These are phyloP conservation scores for Entelurus aequoreus DNA, from an alignment of 2,113 vertebrate species.

Conservation along the genomic window DNA sequence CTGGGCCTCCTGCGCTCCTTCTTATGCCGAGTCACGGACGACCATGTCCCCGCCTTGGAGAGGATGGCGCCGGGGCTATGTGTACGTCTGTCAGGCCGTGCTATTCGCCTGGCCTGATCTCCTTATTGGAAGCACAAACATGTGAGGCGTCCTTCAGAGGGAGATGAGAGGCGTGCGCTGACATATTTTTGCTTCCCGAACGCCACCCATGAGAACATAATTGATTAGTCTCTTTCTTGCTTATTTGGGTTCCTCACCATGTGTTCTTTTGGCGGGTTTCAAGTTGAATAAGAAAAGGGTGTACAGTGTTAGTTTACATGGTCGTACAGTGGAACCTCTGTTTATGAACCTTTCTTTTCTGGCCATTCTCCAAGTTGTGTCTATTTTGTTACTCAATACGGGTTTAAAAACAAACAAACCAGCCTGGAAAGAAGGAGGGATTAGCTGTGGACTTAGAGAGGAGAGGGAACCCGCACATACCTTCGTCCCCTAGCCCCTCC, in stretches of 20 bases:
- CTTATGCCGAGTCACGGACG: conserved; percentile 64
- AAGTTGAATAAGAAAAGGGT: background rate
- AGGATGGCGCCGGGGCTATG: conserved; percentile 44
- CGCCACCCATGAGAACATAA: background rate
- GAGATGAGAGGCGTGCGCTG: conserved; percentile 8
- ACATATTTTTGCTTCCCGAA: conserved; percentile 1
- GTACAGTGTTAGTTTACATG: background rate
- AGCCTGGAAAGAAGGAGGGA: too few relatives aligned
- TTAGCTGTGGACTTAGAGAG: too few relatives aligned
- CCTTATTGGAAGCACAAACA: conserved; percentile 39
- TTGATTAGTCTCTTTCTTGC: background rate
- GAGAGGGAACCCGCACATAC: too few relatives aligned
- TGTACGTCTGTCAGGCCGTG: conserved; percentile 36
- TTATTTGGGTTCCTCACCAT: background rate
- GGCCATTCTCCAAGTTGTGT: too few relatives aligned
- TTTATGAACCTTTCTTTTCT: too few relatives aligned
- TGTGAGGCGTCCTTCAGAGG: conserved; percentile 21
- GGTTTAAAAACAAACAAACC: too few relatives aligned
- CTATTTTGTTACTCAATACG: too few relatives aligned
- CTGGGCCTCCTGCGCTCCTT: conserved; percentile 51
- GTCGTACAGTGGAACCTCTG: too few relatives aligned
- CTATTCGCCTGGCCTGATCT: conserved; percentile 51
- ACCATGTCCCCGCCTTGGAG: conserved; percentile 35
- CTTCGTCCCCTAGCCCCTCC: too few relatives aligned
- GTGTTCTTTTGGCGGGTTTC: too few relatives aligned